These are phyloP conservation scores for Falco punctatus DNA, from an alignment of 2,113 vertebrate species.

Conservation along the genomic window DNA sequence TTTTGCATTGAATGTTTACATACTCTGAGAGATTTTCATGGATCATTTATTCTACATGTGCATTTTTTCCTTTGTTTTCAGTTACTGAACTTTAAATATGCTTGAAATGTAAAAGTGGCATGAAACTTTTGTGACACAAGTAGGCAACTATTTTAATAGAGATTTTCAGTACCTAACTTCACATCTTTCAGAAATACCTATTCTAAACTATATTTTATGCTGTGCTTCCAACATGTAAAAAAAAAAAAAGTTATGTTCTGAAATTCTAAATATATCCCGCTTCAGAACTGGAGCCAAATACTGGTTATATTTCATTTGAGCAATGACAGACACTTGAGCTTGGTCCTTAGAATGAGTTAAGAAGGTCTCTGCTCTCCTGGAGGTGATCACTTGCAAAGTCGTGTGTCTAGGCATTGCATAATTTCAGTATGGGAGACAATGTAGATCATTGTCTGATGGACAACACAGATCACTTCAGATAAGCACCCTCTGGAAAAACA, in stretches of 20 bases:
- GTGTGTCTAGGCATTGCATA: background rate
- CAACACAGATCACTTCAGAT: background rate
- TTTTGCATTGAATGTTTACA: constrained; percentile 70
- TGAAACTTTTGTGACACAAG: constrained; percentile 81
- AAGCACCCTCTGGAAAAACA: background rate
- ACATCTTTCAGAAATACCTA: background rate
- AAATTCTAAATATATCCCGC: background rate
- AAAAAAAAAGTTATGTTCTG: background rate
- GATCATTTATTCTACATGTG: constrained; percentile 73
- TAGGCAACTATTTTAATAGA: constrained; percentile 14
- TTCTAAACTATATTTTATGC: background rate
- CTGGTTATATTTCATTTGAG: background rate
- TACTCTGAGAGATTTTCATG: constrained; percentile 50
- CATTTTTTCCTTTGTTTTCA: constrained; percentile 75
- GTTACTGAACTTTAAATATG: constrained; percentile 81
- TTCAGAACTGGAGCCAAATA: background rate
- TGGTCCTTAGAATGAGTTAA: background rate
- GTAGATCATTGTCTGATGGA: background rate
- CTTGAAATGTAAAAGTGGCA: constrained; percentile 85
- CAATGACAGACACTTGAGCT: background rate
- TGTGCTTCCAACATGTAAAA: background rate
- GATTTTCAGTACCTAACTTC: background rate
- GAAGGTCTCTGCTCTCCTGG: background rate
- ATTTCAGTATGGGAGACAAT: background rate
- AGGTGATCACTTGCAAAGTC: background rate